Conservation (phyloP, 2,797 vertebrate species). For the Danio jaintianensis region DNA sequence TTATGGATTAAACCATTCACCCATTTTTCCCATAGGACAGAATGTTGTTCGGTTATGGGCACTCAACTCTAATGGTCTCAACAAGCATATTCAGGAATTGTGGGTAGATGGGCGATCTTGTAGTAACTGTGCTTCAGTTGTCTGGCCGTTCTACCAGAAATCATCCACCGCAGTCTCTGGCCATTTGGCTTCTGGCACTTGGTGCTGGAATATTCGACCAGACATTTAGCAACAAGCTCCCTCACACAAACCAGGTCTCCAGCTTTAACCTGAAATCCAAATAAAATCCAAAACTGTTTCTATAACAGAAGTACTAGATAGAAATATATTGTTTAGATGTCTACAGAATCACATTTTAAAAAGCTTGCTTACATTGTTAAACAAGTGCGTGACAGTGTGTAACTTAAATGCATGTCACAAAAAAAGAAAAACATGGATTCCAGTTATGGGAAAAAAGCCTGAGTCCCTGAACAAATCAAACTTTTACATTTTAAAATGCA, state of each 20-base stretch:
- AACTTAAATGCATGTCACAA: too few relatives aligned
- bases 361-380: too few relatives aligned
- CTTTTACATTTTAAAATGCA: too few relatives aligned
- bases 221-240: slow-evolving; percentile 91
- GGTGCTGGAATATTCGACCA: slow-evolving; percentile 90
- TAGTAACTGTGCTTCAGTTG: slow-evolving; percentile 95
- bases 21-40: background rate
- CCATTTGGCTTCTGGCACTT: slow-evolving; percentile 89
- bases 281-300: background rate
- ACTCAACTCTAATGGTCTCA: slow-evolving; percentile 66
- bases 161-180: slow-evolving; percentile 94
- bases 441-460: too few relatives aligned
- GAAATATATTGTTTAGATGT: background rate
- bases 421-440: too few relatives aligned
- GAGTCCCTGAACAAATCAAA: too few relatives aligned
- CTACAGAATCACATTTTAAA: too few relatives aligned
- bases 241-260: slow-evolving; percentile 88
- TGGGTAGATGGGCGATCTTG: slow-evolving; percentile 93
- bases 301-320: background rate
- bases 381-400: too few relatives aligned
- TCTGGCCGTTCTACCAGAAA: slow-evolving; percentile 92
- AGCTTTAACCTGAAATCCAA: slow-evolving; percentile 81
- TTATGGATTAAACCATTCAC: background rate
- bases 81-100: slow-evolving; percentile 89
- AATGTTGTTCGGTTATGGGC: slow-evolving; percentile 25